Percentiles rank a stretch among this genome's conserved stretches.
These are phyloP conservation scores for Chymomyza costata DNA, from an alignment of 1,140 invertebrate genomes.

Conservation along the genomic window DNA sequence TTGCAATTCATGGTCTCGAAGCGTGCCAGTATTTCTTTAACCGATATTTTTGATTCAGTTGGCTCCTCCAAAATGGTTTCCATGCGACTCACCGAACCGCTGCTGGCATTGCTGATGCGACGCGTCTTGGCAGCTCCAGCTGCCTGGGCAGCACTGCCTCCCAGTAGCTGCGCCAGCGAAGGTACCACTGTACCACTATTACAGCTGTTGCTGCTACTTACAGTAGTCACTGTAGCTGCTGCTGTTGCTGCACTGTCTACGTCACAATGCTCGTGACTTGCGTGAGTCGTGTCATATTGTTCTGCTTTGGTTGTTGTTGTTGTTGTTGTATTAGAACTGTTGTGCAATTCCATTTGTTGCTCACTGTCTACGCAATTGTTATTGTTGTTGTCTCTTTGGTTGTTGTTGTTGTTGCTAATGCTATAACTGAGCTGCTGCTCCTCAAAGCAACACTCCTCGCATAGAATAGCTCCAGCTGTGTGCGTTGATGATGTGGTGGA, in stretches of 20 bases:
- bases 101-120: conserved; percentile 77
- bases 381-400: conserved; percentile 51
- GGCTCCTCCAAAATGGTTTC: conserved; percentile 88
- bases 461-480: conserved; percentile 28
- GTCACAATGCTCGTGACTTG: no score
- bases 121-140: conserved; percentile 44
- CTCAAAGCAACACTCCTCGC: conserved; percentile 55
- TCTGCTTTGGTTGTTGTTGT: conserved; percentile 1
- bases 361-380: conserved; percentile 22
- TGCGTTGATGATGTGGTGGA: conserved; percentile 22
- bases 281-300: no score
- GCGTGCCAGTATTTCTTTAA: conserved; percentile 85
- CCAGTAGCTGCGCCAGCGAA: background rate
- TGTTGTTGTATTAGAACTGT: no score
- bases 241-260: background rate
- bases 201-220: background rate
- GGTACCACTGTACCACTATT: background rate
- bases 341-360: no score
- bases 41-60: conserved; percentile 84
- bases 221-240: conserved; percentile 5
- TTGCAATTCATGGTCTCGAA: conserved; percentile 82
- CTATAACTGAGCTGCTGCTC: conserved; percentile 39
- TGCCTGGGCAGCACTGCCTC: conserved; percentile 10
- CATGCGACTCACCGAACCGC: conserved; percentile 81
- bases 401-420: conserved; percentile 12